These are phyloP conservation scores for Drosophila anomalipes DNA, from an alignment of 2,888 invertebrate genomes.

Conservation along the genomic window DNA sequence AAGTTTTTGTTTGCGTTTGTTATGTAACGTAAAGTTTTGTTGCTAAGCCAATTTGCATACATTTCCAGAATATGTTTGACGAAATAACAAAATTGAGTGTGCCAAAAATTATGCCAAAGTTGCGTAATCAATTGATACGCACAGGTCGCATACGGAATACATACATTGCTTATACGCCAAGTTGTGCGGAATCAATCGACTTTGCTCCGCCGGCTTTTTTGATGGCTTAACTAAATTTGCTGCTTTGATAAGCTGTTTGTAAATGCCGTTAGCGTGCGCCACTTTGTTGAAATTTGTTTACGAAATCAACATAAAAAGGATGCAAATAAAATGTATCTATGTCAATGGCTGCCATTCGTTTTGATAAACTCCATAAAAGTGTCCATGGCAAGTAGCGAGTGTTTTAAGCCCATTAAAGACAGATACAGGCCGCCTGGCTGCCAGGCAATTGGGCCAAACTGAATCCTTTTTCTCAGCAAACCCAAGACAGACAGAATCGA, in stretches of 20 bases:
- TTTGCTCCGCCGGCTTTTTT: constrained; percentile 22
- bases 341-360: constrained; percentile 70
- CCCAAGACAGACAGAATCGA: constrained; percentile 13
- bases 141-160: constrained; percentile 53
- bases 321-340: constrained; percentile 78
- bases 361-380: constrained; percentile 74
- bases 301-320: constrained; percentile 68
- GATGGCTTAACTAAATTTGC: constrained; percentile 68
- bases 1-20: constrained; percentile 17
- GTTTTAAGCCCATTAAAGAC: constrained; percentile 73
- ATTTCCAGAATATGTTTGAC: constrained; percentile 16
- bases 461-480: constrained; percentile 41
- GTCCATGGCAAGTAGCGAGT: constrained; percentile 48
- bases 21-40: constrained; percentile 24
- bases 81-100: constrained; percentile 32
- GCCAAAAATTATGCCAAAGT: constrained; percentile 44
- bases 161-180: constrained; percentile 60
- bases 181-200: constrained; percentile 33
- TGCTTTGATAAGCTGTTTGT: constrained; percentile 54
- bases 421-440: constrained; percentile 11
- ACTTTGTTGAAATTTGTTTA: constrained; percentile 39
- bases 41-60: constrained; percentile 40
- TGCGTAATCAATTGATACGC: constrained; percentile 46
- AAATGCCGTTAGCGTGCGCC: constrained; percentile 39
- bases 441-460: constrained; percentile 28